Base-by-base conservation (phyloP, 2,113 vertebrate species). In the Poeciliopsis turrubarensis region DNA sequence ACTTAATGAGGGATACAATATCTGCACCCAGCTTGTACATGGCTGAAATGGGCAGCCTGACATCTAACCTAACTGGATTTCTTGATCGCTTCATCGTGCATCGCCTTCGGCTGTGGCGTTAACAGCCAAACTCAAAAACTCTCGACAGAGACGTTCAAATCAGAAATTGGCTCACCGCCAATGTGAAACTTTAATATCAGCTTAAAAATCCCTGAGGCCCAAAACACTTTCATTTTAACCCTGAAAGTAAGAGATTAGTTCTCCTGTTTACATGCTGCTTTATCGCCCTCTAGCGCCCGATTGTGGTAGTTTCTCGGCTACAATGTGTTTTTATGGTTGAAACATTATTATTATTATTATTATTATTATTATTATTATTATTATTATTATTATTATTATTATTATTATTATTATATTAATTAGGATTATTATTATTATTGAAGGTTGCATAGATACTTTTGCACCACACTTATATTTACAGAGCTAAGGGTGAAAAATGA, bases 261-360 rank as follows among this genome's bases (percentile, higher is more conserved):
- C 14, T 22, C 8, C 13, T 1, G 10, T 26, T 41, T 47, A 47
- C 5, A 75, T 61, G 9, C 2, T n/a, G 51, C 25, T 5, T 25
- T 83, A 57, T 60, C 68, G 27, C 87, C 80, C 78, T 70, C 87
- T 87, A 67, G 77, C 84, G 87, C 17, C 34, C 6, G 31, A 2
- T 39, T 14, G 10, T 1, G 60, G 27, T 57, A 32, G 17, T 37
- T 15, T 22, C 13, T 47, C 25, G 41, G 26, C 19, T 5, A 17
- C 3, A 25, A 54, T 3, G 9, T 25, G 9, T n/a, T 19, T 54
- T 8, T 54, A 9, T n/a, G 9, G 22, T 54, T 54, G 51, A 54
- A 54, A 25, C 51, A 54, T 54, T 54, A 22, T 54, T 25, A 9
- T 54, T 54, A 25, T 22, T 54, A 17, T 51, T 51, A 17, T 51